A percentile compares a stretch with the other conserved stretches of the same genome.
Conservation (phyloP, 2,888 invertebrate species). For the Blomia tropicalis region DNA sequence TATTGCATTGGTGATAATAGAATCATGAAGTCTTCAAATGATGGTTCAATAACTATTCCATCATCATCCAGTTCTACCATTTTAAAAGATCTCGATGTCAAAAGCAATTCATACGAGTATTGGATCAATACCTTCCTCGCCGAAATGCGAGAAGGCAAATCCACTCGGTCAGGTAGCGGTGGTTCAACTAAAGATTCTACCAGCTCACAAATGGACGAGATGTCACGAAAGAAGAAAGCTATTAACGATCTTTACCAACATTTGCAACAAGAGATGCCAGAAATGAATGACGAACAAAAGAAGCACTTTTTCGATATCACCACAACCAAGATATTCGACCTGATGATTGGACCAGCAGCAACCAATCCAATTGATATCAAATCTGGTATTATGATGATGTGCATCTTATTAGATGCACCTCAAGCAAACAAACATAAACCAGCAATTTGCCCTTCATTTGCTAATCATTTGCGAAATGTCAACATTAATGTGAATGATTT, state of each 20-base stretch:
- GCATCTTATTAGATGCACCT: constrained; percentile 59
- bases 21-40: not conserved
- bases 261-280: constrained; percentile 57
- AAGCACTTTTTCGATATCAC: constrained; percentile 82
- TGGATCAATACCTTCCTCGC: not conserved
- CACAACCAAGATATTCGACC: constrained; percentile 84
- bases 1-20: not conserved
- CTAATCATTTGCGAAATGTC: constrained; percentile 67
- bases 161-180: not conserved
- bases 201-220: constrained; percentile 39
- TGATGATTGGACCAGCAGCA: constrained; percentile 61
- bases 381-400: constrained; percentile 80
- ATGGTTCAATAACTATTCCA: not conserved
- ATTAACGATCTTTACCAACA: constrained; percentile 76
- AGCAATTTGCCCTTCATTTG: constrained; percentile 64
- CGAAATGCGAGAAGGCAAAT: not conserved
- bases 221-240: constrained; percentile 58
- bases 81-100: not conserved
- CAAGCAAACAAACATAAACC: constrained; percentile 76
- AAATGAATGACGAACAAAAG: constrained; percentile 75
- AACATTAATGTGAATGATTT: constrained; percentile 67
- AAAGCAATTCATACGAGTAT: not conserved
- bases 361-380: constrained; percentile 77
- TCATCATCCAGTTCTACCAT: not conserved
- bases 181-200: not conserved